Evolutionary conservation across 2,888 invertebrate species (phyloP), one percentile per base, ranked within the genome.

Genomic region (Chorisops tibialis): DNA sequence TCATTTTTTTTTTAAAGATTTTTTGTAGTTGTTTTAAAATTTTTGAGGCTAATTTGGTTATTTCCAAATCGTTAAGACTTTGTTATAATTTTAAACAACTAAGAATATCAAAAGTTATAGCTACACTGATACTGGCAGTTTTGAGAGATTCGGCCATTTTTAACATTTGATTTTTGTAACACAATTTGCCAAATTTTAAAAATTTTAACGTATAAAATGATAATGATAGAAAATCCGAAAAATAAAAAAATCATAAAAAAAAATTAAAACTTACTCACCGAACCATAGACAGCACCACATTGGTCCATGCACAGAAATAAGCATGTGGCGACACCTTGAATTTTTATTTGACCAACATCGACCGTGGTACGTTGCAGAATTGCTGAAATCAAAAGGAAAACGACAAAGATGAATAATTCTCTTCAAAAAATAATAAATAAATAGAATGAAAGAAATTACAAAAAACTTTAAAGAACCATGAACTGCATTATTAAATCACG

Each of bases 301-400:
- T 86, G 83, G 80, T 91, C 90, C 91, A 93, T 91, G 80, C 92
- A 93, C 79, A 93, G 86, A 83, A 87, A 92, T 78, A 90, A 85
- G 79, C 91, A 91, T 71, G 91, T 91, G 73, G 89, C 88, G 69
- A 90, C 87, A 80, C 91, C 89, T 83, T 91, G 91, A 79, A 93
- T 89, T 83, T 88, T 89, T 81, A 93, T 85, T 81, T 88, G 88
- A 78, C 91, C 91, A 76, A 87, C 85, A 79, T 84, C 85, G 70
- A 87, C 83, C 66, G 87, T 84, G 66, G 82, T 84, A 75, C 87
- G 81, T 78, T 87, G 87, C 73, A 88, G 81, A 75, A 88, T 85
- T 65, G 86, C 88, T 88, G 81, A 64, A 85, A 85, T 71, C 73
- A 72, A 75, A 70, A 67, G 68, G 65, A 66, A 63, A 21, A 58